Evolutionary conservation across 2,113 vertebrate genomes (phyloP).

Genomic region (Casuarius casuarius): DNA sequence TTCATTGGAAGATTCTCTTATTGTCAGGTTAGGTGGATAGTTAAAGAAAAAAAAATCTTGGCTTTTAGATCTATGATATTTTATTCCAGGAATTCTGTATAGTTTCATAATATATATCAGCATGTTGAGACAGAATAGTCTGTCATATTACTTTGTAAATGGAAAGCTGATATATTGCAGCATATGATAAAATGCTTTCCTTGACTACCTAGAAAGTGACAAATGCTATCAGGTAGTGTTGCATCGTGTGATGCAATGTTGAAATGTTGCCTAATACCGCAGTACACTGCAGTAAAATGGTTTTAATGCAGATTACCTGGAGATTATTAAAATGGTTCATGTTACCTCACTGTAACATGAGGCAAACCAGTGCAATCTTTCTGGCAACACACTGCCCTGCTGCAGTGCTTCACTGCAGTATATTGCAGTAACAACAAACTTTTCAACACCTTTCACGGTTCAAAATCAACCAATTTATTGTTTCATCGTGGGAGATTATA

Average conservation of each 20-base stretch:
- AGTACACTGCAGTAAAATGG: conserved; percentile 69
- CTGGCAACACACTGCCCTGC: not conserved
- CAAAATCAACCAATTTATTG: not conserved
- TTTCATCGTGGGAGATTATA: not conserved
- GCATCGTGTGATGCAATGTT: conserved; percentile 6
- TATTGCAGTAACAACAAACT: conserved; percentile 12
- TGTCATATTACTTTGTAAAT: not conserved
- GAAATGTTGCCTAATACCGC: conserved; percentile 52
- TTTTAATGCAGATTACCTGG: conserved; percentile 33
- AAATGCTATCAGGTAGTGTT: not conserved
- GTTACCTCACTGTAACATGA: not conserved
- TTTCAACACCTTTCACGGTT: not conserved
- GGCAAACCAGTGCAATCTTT: not conserved
- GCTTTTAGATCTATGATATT: not conserved
- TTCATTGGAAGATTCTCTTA: not conserved
- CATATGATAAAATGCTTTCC: not conserved
- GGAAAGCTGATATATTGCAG: not conserved
- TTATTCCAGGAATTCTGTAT: not conserved
- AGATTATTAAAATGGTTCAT: not conserved
- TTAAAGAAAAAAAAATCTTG: not conserved
- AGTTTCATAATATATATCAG: not conserved
- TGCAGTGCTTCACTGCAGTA: not conserved
- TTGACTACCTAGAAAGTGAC: not conserved
- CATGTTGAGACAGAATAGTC: not conserved
- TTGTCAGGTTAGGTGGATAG: accelerated